Conservation (phyloP, 2,888 invertebrate genomes). For the Drosophila eohydei region DNA sequence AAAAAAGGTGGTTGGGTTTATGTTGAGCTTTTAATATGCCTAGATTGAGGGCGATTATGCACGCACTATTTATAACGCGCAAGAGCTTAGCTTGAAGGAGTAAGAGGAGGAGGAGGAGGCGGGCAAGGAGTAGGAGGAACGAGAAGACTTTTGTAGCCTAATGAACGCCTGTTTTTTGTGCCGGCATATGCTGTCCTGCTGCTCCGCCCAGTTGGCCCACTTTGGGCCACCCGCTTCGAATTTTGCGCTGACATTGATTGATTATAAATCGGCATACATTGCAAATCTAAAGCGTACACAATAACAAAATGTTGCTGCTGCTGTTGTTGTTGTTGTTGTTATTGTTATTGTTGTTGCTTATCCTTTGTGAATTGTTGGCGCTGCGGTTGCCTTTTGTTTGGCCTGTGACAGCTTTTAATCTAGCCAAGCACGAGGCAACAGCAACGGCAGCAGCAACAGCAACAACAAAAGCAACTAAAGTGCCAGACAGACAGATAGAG, state of each 20-base stretch:
- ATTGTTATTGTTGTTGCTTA: constrained; percentile 49
- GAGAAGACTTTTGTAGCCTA: constrained; percentile 72
- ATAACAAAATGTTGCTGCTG: constrained; percentile 58
- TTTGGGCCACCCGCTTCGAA: constrained; percentile 58
- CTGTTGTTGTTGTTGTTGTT: constrained; percentile 9
- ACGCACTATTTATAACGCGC: constrained; percentile 79
- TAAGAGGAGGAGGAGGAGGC: not conserved
- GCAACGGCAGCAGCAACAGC: constrained; percentile 43
- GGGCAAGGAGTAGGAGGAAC: not conserved
- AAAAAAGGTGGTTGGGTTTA: constrained; percentile 26
- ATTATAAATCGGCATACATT: constrained; percentile 84
- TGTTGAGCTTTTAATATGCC: constrained; percentile 77
- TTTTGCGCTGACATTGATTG: constrained; percentile 83
- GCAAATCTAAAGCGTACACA: constrained; percentile 81
- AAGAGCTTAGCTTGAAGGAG: constrained; percentile 4
- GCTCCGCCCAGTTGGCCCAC: constrained; percentile 15
- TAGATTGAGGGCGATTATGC: constrained; percentile 80
- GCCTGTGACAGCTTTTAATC: constrained; percentile 81
- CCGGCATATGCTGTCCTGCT: constrained; percentile 67
- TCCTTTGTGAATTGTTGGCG: constrained; percentile 66
- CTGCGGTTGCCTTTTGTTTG: constrained; percentile 80
- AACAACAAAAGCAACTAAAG: constrained; percentile 56
- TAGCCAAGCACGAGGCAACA: constrained; percentile 71
- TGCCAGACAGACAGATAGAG: constrained; percentile 32
- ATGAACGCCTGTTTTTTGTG: constrained; percentile 61